phyloP scores from a whole-genome alignment of 2,888 invertebrate genomes.

The Mythimna impura region DNA sequence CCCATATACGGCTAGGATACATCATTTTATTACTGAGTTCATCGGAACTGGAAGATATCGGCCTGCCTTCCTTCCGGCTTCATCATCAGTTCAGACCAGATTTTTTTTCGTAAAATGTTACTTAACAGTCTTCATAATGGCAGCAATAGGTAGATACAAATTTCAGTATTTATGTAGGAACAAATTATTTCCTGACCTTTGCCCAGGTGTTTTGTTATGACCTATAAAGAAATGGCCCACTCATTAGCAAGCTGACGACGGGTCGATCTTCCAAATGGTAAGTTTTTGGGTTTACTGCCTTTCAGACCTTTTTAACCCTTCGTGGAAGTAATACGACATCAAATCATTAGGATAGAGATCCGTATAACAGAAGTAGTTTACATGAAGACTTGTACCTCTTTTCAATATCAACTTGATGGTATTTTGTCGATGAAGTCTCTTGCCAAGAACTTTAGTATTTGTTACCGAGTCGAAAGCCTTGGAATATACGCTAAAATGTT shows the following conservation, averaged over 20 bases:
- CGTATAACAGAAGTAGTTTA: slow-evolving; percentile 14
- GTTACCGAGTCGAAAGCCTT: slow-evolving; percentile 41
- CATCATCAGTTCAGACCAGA: too few species aligned
- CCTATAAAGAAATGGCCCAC: slow-evolving; percentile 26
- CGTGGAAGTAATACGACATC: slow-evolving; percentile 18
- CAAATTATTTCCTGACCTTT: neutral
- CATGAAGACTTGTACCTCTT: slow-evolving; percentile 34
- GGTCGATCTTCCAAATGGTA: slow-evolving; percentile 34
- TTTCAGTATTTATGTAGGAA: neutral
- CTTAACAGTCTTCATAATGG: neutral
- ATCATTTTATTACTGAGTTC: too few species aligned
- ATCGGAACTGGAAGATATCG: too few species aligned
- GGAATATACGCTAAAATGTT: slow-evolving; percentile 42
- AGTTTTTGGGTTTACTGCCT: slow-evolving; percentile 44
- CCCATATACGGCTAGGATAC: too few species aligned
- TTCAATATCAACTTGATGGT: slow-evolving; percentile 40
- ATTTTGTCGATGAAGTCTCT: slow-evolving; percentile 38
- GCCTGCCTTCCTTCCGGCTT: too few species aligned
- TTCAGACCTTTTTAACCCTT: slow-evolving; percentile 38
- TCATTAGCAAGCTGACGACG: slow-evolving; percentile 41
- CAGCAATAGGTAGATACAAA: neutral
- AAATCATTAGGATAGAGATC: slow-evolving; percentile 37
- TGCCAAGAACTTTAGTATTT: slow-evolving; percentile 53
- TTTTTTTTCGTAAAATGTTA: too few species aligned
- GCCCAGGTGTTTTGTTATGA: slow-evolving; percentile 13